These are phyloP conservation scores for Alosa alosa DNA, from an alignment of 2,113 vertebrate genomes.

Conservation along the genomic window DNA sequence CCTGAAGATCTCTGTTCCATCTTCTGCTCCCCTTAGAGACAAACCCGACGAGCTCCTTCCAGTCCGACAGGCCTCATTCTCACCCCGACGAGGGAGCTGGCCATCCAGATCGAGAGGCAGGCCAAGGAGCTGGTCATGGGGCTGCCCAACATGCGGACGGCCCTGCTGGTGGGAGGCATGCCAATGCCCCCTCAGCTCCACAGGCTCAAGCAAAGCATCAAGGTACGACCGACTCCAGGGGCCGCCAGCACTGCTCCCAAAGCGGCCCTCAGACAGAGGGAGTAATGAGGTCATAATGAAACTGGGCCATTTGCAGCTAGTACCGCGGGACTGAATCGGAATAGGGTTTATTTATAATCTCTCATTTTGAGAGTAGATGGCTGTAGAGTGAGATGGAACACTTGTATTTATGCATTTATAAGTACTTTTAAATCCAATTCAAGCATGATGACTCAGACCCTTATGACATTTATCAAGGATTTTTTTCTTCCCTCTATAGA, in stretches of 20 bases:
- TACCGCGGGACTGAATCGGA: background rate
- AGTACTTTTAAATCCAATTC: background rate
- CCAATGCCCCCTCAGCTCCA: conserved; percentile 90
- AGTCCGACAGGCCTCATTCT: conserved; percentile 80
- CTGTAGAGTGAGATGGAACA: background rate
- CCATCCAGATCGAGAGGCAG: conserved; percentile 93
- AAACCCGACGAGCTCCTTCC: background rate
- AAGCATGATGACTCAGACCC: background rate
- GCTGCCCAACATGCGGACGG: conserved; percentile 87
- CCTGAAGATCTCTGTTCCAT: background rate
- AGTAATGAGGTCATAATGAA: conserved; percentile 4
- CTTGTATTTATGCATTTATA: background rate
- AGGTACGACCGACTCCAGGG: conserved; percentile 71
- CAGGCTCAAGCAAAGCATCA: conserved; percentile 84
- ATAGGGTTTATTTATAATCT: conserved; percentile 11
- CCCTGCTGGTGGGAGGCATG: conserved; percentile 89
- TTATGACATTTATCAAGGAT: background rate
- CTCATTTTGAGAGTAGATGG: background rate
- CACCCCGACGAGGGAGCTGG: conserved; percentile 91
- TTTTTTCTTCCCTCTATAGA: conserved; percentile 61
- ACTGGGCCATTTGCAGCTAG: background rate
- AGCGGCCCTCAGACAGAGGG: background rate
- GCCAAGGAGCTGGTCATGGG: conserved; percentile 86
- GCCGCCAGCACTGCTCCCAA: background rate
- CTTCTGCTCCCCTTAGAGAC: background rate